Conservation (phyloP, 2,888 invertebrate genomes). For the Caenorhabditis drosophilae region DNA sequence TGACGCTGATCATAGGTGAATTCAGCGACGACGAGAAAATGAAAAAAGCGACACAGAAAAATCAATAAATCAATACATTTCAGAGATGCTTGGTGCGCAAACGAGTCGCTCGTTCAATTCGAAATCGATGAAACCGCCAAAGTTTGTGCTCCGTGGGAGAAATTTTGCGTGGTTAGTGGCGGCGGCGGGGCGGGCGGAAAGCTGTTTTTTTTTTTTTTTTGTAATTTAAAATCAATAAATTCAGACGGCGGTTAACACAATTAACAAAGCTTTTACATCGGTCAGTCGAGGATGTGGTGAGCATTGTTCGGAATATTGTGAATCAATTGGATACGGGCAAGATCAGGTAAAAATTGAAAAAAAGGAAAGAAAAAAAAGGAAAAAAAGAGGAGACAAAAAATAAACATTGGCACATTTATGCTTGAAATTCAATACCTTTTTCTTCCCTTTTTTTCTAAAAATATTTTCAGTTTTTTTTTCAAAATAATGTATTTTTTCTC, state of each 20-base stretch:
- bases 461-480: too few species aligned
- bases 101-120: slow-evolving; percentile 56
- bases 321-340: slow-evolving; percentile 63
- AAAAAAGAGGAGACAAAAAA: too few species aligned
- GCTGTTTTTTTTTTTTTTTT: neutral
- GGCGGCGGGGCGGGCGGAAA: neutral
- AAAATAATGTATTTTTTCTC: too few species aligned
- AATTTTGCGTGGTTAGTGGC: slow-evolving; percentile 59
- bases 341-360: slow-evolving; percentile 48
- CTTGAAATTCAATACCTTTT: too few species aligned
- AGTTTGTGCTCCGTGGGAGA: slow-evolving; percentile 64
- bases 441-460: too few species aligned
- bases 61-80: slow-evolving; percentile 15
- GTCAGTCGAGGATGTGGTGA: slow-evolving; percentile 61
- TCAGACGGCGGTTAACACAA: slow-evolving; percentile 62
- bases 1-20: slow-evolving; percentile 58
- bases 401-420: too few species aligned
- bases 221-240: slow-evolving; percentile 1
- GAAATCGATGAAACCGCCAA: slow-evolving; percentile 59
- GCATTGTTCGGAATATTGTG: slow-evolving; percentile 59
- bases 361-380: too few species aligned
- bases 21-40: neutral
- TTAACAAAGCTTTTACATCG: slow-evolving; percentile 62
- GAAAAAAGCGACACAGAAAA: too few species aligned
- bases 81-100: slow-evolving; percentile 65